These are phyloP conservation scores for Acanthoscelides obtectus DNA, from an alignment of 2,888 invertebrate genomes.

Conservation along the genomic window DNA sequence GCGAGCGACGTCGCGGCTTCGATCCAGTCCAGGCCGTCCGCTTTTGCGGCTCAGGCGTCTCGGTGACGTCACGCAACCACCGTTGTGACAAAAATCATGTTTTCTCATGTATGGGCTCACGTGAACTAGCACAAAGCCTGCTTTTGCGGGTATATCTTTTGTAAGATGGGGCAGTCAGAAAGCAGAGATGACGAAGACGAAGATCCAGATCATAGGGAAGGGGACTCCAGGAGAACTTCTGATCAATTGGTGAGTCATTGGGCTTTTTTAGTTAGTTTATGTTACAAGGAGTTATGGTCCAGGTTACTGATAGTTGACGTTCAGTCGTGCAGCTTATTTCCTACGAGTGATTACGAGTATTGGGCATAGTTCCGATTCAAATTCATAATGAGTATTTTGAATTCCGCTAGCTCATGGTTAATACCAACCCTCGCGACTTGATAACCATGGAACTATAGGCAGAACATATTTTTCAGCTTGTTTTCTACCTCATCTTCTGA, in stretches of 20 bases:
- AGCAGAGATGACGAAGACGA: conserved; percentile 53
- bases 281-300: background rate
- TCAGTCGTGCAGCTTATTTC: no score
- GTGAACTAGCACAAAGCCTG: conserved; percentile 24
- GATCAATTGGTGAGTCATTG: conserved; percentile 51
- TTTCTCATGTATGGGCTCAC: background rate
- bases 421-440: no score
- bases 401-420: no score
- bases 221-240: conserved; percentile 48
- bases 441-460: no score
- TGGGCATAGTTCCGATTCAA: no score
- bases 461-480: no score
- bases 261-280: background rate
- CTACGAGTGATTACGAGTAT: no score
- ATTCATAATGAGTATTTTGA: no score
- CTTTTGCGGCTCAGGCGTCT: conserved; percentile 1
- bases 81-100: background rate
- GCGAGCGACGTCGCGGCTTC: background rate
- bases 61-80: background rate
- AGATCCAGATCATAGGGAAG: conserved; percentile 52
- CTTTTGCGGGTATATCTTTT: conserved; percentile 53
- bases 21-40: background rate
- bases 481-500: no score
- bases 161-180: conserved; percentile 56
- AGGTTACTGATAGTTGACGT: no score